Evolutionary conservation across 2,797 vertebrate genomes (phyloP).

Genomic region (Clangula hyemalis): DNA sequence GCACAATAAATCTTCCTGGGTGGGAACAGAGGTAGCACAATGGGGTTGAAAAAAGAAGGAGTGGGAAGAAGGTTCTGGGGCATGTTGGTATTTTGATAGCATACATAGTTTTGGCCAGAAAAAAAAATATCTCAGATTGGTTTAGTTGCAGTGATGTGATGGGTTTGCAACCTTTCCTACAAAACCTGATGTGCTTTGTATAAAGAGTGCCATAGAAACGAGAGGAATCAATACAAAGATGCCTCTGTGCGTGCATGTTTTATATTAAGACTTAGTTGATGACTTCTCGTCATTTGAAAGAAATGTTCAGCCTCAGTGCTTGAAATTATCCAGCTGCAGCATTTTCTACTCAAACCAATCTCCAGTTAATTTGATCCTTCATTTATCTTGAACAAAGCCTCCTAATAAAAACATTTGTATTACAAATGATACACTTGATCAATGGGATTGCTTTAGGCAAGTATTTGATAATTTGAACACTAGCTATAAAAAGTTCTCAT

Average conservation of each 20-base stretch:
- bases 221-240: conserved; percentile 19
- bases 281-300: conserved; percentile 64
- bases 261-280: conserved; percentile 67
- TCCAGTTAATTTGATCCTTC: conserved; percentile 73
- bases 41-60: not conserved
- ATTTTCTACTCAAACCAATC: conserved; percentile 70
- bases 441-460: conserved; percentile 70
- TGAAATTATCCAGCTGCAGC: conserved; percentile 70
- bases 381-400: conserved; percentile 73
- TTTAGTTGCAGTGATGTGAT: not conserved
- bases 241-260: not conserved
- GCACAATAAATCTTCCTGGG: not conserved
- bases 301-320: conserved; percentile 63
- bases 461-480: conserved; percentile 68
- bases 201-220: not conserved
- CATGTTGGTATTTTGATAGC: not conserved
- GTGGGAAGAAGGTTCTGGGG: not conserved
- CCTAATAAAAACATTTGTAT: conserved; percentile 74
- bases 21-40: not conserved
- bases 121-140: not conserved
- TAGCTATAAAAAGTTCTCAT: conserved; percentile 59
- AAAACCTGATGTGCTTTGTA: not conserved
- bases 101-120: not conserved
- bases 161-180: not conserved
- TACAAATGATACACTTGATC: conserved; percentile 73